Percentiles rank a stretch among this genome's conserved stretches.
These are phyloP conservation scores for Scrobipalpa costella DNA, from an alignment of 2,888 invertebrate genomes.

Conservation along the genomic window DNA sequence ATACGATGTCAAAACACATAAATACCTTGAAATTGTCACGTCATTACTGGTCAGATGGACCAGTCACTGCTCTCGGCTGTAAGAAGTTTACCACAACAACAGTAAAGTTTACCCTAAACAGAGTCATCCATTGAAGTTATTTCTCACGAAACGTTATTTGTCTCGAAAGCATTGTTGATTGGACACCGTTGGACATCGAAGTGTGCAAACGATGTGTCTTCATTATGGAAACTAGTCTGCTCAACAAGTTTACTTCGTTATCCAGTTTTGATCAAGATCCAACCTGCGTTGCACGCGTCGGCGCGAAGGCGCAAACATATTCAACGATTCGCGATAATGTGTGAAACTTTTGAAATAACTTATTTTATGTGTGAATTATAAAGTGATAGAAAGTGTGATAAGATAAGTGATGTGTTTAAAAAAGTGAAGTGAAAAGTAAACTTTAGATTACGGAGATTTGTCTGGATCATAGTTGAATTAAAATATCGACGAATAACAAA, in stretches of 20 bases:
- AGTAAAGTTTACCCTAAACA: not conserved
- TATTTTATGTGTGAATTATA: not conserved
- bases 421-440: not conserved
- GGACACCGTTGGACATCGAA: not conserved
- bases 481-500: not conserved
- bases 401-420: not conserved
- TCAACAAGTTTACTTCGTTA: not conserved
- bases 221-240: not conserved
- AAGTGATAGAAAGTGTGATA: not conserved
- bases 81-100: not conserved
- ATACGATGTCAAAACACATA: not conserved
- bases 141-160: not conserved
- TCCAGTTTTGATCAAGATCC: constrained; percentile 9
- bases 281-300: not conserved
- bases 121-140: not conserved
- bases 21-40: not conserved
- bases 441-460: not conserved
- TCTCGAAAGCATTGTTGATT: not conserved
- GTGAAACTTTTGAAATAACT: not conserved
- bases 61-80: too few species aligned
- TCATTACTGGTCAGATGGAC: not conserved
- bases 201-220: not conserved
- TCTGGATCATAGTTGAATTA: not conserved
- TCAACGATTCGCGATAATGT: not conserved
- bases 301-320: not conserved